These are phyloP conservation scores for Cervus canadensis DNA, from an alignment of 2,113 vertebrate species.

Conservation along the genomic window DNA sequence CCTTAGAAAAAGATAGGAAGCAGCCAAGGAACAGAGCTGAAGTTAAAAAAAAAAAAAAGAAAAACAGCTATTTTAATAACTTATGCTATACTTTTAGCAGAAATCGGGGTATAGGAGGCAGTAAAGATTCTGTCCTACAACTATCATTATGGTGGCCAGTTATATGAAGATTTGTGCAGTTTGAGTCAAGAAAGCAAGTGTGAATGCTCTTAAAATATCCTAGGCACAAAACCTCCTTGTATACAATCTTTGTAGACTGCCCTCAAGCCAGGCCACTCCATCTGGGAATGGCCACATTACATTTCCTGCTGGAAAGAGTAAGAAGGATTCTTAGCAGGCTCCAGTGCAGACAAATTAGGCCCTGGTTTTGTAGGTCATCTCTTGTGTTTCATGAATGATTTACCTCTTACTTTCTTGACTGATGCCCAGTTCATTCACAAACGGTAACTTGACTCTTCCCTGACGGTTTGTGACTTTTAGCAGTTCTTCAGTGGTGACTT, in stretches of 20 bases:
- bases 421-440: not conserved
- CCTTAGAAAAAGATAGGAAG: not conserved
- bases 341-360: not conserved
- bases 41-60: not conserved
- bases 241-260: not conserved
- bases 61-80: not conserved
- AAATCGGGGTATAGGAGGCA: not conserved
- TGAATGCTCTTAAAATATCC: not conserved
- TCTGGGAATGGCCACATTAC: not conserved
- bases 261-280: not conserved
- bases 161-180: not conserved
- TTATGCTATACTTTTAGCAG: not conserved
- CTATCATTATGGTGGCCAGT: not conserved
- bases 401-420: not conserved
- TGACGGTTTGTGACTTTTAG: slow-evolving; percentile 36
- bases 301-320: not conserved
- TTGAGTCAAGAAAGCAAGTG: not conserved
- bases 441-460: slow-evolving; percentile 1
- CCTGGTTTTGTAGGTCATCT: slow-evolving; percentile 34
- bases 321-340: not conserved
- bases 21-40: not conserved
- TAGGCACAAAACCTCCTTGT: not conserved
- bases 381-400: slow-evolving; percentile 50
- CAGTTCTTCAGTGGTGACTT: slow-evolving; percentile 21
- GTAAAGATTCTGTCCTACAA: not conserved